Conservation (phyloP, 2,888 invertebrate species). For the Eupithecia tripunctaria region DNA sequence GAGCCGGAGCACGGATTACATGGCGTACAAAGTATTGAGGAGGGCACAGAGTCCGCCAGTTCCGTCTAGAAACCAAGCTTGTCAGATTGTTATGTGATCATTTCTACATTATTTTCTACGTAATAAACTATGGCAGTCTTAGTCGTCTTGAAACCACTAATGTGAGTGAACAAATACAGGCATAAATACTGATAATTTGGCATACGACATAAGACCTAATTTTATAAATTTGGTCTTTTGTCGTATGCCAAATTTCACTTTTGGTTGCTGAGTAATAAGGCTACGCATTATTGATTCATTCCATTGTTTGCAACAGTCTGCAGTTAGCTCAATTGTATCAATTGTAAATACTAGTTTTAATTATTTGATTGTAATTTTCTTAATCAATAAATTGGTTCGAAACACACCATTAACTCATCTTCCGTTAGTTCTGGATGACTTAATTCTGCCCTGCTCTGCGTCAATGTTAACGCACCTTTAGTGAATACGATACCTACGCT, state of each 20-base stretch:
- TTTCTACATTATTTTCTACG: no score
- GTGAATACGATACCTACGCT: no score
- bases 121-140: no score
- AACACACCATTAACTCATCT: neutral
- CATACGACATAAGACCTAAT: no score
- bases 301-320: no score
- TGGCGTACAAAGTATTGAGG: slow-evolving; percentile 80
- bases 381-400: neutral
- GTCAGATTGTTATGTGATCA: slow-evolving; percentile 48
- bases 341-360: no score
- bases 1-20: slow-evolving; percentile 71
- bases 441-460: no score
- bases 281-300: no score
- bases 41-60: slow-evolving; percentile 70
- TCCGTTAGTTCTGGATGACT: neutral
- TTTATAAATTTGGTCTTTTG: neutral
- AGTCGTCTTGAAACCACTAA: neutral
- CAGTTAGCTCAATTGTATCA: no score
- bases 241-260: neutral
- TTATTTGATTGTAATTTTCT: no score
- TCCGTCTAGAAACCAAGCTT: slow-evolving; percentile 71
- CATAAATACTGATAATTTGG: no score
- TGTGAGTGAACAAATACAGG: neutral
- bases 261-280: neutral
- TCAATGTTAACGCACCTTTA: no score